A percentile compares a stretch with the other conserved stretches of the same genome.
Evolutionary conservation across 2,888 invertebrate genomes (phyloP).

Genomic region (Rhagonycha lutea): DNA sequence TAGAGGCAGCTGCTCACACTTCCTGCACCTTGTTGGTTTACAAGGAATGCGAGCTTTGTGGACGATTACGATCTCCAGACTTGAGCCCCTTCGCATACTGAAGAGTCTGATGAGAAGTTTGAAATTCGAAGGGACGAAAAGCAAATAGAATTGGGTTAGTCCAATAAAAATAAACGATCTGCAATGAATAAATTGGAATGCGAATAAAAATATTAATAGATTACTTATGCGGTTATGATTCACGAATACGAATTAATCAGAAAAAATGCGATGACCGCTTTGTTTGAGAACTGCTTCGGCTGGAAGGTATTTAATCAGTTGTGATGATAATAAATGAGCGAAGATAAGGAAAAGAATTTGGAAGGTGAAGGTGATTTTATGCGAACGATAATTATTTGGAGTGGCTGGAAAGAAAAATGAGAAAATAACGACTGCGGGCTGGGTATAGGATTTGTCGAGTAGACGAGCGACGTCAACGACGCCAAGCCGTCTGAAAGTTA

Average conservation of each 20-base stretch:
- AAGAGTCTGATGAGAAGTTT: too few relatives aligned
- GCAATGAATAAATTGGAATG: too few relatives aligned
- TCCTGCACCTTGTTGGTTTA: neutral
- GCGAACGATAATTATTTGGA: neutral
- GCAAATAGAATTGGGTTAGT: too few relatives aligned
- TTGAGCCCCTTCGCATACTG: neutral
- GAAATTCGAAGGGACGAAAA: too few relatives aligned
- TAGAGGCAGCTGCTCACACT: neutral
- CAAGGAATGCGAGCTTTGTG: neutral
- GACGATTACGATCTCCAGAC: neutral
- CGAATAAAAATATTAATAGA: too few relatives aligned
- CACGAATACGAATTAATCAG: neutral
- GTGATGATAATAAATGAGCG: neutral
- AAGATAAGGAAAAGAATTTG: neutral
- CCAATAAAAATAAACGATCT: too few relatives aligned
- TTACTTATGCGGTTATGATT: too few relatives aligned
- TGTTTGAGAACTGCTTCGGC: neutral
- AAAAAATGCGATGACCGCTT: neutral
- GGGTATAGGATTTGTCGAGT: neutral
- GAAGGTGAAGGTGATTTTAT: neutral
- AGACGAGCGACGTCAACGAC: slow-evolving; percentile 29
- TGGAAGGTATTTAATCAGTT: neutral
- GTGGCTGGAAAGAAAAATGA: neutral
- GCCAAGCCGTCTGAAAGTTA: slow-evolving; percentile 32
- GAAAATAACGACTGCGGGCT: neutral